These are phyloP conservation scores for Drosophila differens DNA, from an alignment of 2,888 invertebrate species.

Conservation along the genomic window DNA sequence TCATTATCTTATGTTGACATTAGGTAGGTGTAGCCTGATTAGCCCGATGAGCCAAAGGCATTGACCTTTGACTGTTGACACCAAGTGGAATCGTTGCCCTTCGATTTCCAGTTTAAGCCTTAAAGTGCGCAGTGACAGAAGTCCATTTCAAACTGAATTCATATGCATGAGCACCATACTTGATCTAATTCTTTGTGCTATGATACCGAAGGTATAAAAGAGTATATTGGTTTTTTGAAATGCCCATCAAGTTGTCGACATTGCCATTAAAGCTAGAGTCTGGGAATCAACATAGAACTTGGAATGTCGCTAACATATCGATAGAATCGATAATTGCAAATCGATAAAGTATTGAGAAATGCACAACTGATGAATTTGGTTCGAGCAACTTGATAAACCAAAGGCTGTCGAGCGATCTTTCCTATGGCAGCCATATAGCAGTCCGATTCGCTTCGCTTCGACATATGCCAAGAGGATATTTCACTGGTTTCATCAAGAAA, in stretches of 20 bases:
- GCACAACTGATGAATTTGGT: not conserved
- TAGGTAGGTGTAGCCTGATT: not conserved
- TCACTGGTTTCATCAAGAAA: not conserved
- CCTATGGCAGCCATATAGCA: too few relatives aligned
- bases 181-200: not conserved
- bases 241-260: not conserved
- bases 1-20: conserved; percentile 24
- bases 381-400: not conserved
- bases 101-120: not conserved
- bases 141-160: not conserved
- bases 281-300: not conserved
- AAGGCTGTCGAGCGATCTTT: not conserved
- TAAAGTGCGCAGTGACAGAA: not conserved
- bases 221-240: not conserved
- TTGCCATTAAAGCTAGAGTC: not conserved
- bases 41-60: conserved; percentile 17
- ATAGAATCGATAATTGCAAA: not conserved
- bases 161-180: not conserved
- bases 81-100: not conserved
- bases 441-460: too few relatives aligned
- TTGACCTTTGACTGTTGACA: conserved; percentile 1
- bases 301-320: not conserved
- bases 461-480: not conserved
- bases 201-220: not conserved
- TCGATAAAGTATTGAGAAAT: not conserved